Base-by-base conservation (phyloP, 1,140 invertebrate genomes). In the Daktulosphaira vitifoliae region DNA sequence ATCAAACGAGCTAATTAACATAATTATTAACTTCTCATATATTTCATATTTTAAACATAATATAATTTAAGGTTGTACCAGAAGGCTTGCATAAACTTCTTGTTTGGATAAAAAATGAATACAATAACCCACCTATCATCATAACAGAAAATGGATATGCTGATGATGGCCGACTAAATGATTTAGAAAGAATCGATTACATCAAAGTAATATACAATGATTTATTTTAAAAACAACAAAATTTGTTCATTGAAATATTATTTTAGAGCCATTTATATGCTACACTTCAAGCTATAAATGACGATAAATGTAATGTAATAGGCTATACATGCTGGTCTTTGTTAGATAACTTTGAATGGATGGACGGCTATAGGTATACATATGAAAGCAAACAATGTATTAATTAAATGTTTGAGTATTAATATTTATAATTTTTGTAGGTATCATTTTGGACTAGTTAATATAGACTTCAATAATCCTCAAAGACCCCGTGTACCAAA, bases 311-410 rank as follows among this genome's bases (percentile, higher is more conserved):
- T 38, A 80, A 84, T 39, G 79, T 90, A 0, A 72, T 76, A n/a
- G 83, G 78, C 0, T 90, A 89, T 69, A 81, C 83, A 0, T 76
- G 81, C 42, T 90, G 88, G 87, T 84, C 82, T 68, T 72, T 90
- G 1, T 74, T 90, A 67, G 88, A 90, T 68, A 90, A 88, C 73
- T 88, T 89, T 71, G 88, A 90, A 74, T 90, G 88, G 87, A 72
- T 73, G 1, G 72, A 70, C n/a, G 84, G 83, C 42, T 85, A 80
- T 68, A 77, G 74, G 82, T 86, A 73, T 82, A 80, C 79, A 33
- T 6, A 33, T 11, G 11, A 33, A 33, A 33, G 5, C 11, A 33
- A 5, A 33, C 11, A 33, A 33, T 33, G 11, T 33, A 11, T 33
- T 11, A 33, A 33, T 33, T 6, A 33, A 33, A 11, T n/a, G n/a